Conservation (phyloP, 2,797 vertebrate genomes). For the Lagodon rhomboides region DNA sequence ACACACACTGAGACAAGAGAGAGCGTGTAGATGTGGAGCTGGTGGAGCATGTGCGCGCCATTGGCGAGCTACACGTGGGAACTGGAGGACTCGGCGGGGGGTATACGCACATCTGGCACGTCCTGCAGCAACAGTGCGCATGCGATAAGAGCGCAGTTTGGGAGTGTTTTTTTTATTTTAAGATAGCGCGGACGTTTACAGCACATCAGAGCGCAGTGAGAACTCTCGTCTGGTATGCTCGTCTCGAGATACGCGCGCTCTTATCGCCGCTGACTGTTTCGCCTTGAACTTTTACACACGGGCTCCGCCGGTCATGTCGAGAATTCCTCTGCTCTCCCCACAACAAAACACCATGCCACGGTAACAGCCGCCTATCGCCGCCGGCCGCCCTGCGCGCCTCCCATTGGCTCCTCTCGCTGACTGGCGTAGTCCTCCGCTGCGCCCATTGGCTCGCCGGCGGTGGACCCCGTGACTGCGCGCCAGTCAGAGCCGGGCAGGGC, state of each 20-base stretch:
- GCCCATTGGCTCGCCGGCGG: slow-evolving; percentile 59
- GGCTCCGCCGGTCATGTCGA: slow-evolving; percentile 59
- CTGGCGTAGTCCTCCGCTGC: slow-evolving; percentile 14
- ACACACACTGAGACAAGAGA: slow-evolving; percentile 30
- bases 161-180: slow-evolving; percentile 22
- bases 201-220: slow-evolving; percentile 44
- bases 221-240: slow-evolving; percentile 33
- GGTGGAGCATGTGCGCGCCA: slow-evolving; percentile 46
- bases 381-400: slow-evolving; percentile 41
- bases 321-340: slow-evolving; percentile 74
- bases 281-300: slow-evolving; percentile 45
- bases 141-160: slow-evolving; percentile 32
- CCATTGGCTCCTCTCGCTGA: slow-evolving; percentile 66
- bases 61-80: slow-evolving; percentile 46
- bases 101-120: slow-evolving; percentile 36
- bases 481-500: slow-evolving; percentile 55
- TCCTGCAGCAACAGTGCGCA: slow-evolving; percentile 38
- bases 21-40: slow-evolving; percentile 30
- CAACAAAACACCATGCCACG: slow-evolving; percentile 80
- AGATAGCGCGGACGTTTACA: slow-evolving; percentile 51
- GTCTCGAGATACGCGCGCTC: slow-evolving; percentile 47
- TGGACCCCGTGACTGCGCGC: slow-evolving; percentile 36
- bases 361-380: slow-evolving; percentile 76
- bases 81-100: slow-evolving; percentile 5
- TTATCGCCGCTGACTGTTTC: slow-evolving; percentile 46